Evolutionary conservation across 2,888 invertebrate genomes (phyloP).

Genomic region (Plebejus melissa): DNA sequence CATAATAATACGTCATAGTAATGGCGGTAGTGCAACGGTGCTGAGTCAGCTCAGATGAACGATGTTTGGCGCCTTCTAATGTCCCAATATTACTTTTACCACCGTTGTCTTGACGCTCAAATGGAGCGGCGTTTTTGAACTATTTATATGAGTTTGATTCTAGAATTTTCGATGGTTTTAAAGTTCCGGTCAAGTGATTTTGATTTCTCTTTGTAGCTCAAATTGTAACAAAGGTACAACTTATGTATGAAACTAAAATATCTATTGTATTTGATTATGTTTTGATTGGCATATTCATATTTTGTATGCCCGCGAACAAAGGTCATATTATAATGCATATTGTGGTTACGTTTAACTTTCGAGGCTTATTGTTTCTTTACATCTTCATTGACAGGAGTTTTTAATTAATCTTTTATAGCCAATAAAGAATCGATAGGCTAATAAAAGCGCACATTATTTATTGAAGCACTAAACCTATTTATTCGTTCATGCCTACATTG

Average conservation of each 20-base stretch:
- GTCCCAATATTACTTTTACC: conserved; percentile 23
- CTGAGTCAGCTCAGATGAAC: conserved; percentile 72
- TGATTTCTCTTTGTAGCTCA: neutral
- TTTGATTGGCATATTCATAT: conserved; percentile 7
- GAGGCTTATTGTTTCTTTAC: neutral
- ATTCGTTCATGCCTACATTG: neutral
- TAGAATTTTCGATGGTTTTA: neutral
- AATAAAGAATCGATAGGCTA: neutral
- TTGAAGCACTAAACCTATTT: neutral
- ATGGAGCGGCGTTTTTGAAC: conserved; percentile 7
- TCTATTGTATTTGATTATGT: conserved; percentile 6
- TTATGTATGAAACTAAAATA: neutral
- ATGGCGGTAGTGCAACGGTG: conserved; percentile 59
- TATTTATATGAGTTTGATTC: neutral
- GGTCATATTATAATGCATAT: conserved; percentile 3
- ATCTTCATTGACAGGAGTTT: neutral
- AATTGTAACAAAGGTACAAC: neutral
- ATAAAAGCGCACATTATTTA: neutral
- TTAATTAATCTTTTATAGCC: neutral
- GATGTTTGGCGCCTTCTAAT: conserved; percentile 58
- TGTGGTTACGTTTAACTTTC: conserved; percentile 3
- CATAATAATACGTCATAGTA: conserved; percentile 65
- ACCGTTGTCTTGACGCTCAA: conserved; percentile 21
- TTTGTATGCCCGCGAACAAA: conserved; percentile 4
- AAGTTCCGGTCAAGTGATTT: neutral